A percentile compares a stretch with the other conserved stretches of the same genome.
phyloP scores from a whole-genome alignment of 92 coral and sea anemone genomes.

The Bergia puertoricense region DNA sequence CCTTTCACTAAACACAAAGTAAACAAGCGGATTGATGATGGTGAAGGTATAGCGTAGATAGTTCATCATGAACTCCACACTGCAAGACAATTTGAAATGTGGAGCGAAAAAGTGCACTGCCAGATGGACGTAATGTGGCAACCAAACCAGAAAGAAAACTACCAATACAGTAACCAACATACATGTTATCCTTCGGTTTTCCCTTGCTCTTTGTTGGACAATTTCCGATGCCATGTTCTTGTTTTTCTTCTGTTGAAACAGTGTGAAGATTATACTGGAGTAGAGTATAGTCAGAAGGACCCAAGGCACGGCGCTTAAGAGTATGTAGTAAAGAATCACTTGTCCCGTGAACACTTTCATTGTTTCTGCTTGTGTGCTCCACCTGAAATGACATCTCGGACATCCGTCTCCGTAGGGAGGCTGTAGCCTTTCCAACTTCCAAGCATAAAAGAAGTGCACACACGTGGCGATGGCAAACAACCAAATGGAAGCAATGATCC shows the following conservation, averaged over 20 bases:
- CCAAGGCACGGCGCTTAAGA: constrained; percentile 18
- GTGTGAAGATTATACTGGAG: constrained; percentile 22
- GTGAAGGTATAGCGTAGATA: constrained; percentile 30
- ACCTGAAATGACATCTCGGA: constrained; percentile 10
- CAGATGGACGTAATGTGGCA: constrained; percentile 18
- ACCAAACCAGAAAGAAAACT: constrained; percentile 16
- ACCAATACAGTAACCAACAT: constrained; percentile 19
- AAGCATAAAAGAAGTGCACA: constrained; percentile 18
- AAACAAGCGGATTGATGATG: constrained; percentile 28
- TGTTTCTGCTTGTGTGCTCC: constrained; percentile 17
- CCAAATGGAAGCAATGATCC: constrained; percentile 22
- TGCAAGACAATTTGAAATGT: neutral
- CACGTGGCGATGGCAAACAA: constrained; percentile 34
- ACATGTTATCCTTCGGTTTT: constrained; percentile 31
- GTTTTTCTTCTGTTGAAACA: constrained; percentile 23
- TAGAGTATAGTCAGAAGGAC: constrained; percentile 5
- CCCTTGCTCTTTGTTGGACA: neutral
- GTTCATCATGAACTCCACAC: neutral
- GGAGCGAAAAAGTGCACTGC: constrained; percentile 9
- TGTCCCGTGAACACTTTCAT: constrained; percentile 2
- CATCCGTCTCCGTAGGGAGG: neutral
- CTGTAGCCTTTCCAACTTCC: neutral
- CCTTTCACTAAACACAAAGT: constrained; percentile 37
- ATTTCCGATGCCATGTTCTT: constrained; percentile 16
- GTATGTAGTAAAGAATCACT: constrained; percentile 25